phyloP scores from a whole-genome alignment of 2,797 vertebrate species.

The Anniella stebbinsi region DNA sequence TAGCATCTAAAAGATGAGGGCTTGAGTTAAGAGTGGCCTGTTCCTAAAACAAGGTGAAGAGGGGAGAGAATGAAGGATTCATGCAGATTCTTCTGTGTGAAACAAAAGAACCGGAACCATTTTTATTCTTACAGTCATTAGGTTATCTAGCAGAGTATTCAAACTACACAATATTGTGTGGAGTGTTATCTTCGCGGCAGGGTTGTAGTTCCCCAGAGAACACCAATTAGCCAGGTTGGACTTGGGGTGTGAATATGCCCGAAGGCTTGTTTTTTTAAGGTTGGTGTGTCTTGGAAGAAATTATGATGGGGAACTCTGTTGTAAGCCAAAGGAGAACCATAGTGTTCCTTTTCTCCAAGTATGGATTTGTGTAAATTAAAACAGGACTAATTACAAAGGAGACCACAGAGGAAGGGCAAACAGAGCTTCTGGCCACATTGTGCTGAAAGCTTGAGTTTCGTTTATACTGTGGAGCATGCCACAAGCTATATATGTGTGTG shows the following conservation, averaged over 20 bases:
- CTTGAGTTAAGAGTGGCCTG: neutral
- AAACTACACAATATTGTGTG: neutral
- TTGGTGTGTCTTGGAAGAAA: conserved; percentile 28
- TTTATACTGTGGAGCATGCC: conserved; percentile 73
- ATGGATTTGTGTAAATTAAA: neutral
- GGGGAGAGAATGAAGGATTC: neutral
- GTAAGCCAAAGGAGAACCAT: neutral
- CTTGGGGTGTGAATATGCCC: conserved; percentile 14
- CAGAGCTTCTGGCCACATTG: conserved; percentile 65
- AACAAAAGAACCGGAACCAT: neutral
- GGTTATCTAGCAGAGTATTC: neutral
- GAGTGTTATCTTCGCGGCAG: neutral
- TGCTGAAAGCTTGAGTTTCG: conserved; percentile 72
- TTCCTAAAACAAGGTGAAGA: conserved; percentile 23
- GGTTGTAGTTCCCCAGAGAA: neutral
- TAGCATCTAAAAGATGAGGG: neutral
- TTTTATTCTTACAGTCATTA: neutral
- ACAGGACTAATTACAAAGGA: conserved; percentile 31
- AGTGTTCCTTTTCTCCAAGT: neutral
- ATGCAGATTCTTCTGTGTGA: neutral
- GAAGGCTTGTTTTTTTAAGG: conserved; percentile 3
- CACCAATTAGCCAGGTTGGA: neutral
- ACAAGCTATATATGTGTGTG: conserved; percentile 68
- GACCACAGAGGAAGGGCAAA: conserved; percentile 53
- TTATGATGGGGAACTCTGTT: conserved; percentile 24